Base-by-base conservation (phyloP, 2,797 vertebrate genomes). In the Betta splendens region DNA sequence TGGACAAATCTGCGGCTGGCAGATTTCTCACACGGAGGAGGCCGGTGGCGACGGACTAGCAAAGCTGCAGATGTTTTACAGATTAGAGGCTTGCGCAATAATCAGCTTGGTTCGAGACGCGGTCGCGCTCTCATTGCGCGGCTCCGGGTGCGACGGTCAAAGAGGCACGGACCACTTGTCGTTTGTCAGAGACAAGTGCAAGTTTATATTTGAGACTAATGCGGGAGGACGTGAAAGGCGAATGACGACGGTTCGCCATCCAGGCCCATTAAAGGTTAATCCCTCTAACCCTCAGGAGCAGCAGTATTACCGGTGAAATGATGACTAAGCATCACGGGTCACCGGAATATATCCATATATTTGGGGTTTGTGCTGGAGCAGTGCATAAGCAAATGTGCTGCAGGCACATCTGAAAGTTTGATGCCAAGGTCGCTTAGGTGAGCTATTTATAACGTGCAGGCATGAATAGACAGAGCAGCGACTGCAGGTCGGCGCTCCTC, bases 1-100 rank as follows among this genome's bases (percentile, higher is more conserved):
- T 53, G 32, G 46, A 66, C 58, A 70, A 82, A 79, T 71, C 64
- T 71, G 72, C 52, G 38, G 12, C 37, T 74, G 64, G 66, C 65
- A 53, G 69, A 67, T 68, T 76, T 74, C 52, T 83, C 56, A n/a
- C 69, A 49, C 69, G 2, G 37, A 18, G 51, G 63, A 46, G 55
- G 55, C 49, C 38, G 3, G 55, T 46, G 77, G 65, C 40, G 51
- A 72, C 78, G 61, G 72, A 69, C 62, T 32, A 40, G 57, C 61
- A 38, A 16, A 58, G 70, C 64, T 87, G 80, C 84, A 87, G 86
- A 89, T 87, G 82, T 88, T 85, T n/a, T 72, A 59, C 78, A 87
- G 79, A 90, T 90, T 88, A 89, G 43, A 80, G 83, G 80, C 72
- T 87, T 81, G 75, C 58, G 79, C 67, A 71, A 56, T 87, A 89